Percentiles rank a stretch among this genome's conserved stretches.
These are phyloP conservation scores for Danio albolineatus DNA, from an alignment of 2,797 vertebrate genomes.

Conservation along the genomic window DNA sequence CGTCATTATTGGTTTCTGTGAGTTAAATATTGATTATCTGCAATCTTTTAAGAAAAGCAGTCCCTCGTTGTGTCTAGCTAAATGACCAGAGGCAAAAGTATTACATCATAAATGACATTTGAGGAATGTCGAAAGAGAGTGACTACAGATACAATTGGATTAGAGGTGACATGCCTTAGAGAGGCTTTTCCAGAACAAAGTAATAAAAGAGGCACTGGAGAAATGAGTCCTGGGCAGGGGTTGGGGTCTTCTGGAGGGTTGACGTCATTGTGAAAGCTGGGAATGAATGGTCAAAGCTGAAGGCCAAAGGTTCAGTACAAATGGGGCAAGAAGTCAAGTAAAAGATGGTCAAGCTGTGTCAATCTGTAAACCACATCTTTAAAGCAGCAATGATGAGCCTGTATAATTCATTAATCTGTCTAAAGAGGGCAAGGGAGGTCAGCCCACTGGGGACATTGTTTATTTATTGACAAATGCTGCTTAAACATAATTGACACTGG, in stretches of 20 bases:
- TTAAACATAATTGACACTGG: neutral
- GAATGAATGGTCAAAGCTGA: neutral
- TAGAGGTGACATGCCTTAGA: conserved; percentile 1
- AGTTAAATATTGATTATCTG: conserved; percentile 16
- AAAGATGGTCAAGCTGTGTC: neutral
- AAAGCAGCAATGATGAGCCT: neutral
- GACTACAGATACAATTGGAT: conserved; percentile 8
- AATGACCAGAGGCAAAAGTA: neutral
- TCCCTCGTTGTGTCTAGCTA: neutral
- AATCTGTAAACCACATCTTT: neutral
- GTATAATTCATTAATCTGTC: neutral
- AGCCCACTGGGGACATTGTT: neutral
- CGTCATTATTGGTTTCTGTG: neutral
- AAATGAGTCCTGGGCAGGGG: neutral
- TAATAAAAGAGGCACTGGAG: too few species aligned
- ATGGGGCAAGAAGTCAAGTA: neutral
- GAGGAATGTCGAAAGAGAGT: neutral
- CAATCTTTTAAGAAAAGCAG: neutral
- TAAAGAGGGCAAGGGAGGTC: neutral
- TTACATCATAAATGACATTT: conserved; percentile 17
- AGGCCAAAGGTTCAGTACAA: neutral
- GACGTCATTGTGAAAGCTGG: neutral
- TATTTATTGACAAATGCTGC: neutral
- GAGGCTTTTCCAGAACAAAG: neutral
- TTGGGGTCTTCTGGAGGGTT: neutral